These are phyloP conservation scores for Platyrinchus mystaceus DNA, from an alignment of 2,797 vertebrate species.

Conservation along the genomic window DNA sequence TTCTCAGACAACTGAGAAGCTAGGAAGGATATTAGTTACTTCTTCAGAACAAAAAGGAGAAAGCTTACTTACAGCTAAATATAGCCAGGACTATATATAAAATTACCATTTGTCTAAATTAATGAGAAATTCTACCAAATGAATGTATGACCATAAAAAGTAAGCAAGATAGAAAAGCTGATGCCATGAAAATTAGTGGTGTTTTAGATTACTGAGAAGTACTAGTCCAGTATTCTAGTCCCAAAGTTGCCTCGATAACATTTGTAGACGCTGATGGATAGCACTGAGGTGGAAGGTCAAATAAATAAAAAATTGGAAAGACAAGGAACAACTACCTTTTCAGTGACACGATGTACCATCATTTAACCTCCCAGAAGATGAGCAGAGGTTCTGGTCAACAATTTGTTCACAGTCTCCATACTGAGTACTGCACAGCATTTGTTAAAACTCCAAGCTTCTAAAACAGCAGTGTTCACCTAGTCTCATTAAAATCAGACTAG, in stretches of 20 bases:
- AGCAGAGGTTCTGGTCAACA: not conserved
- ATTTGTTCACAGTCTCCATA: not conserved
- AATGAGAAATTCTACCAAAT: not conserved
- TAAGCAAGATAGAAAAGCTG: not conserved
- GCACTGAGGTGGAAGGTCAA: not conserved
- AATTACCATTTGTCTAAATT: not conserved
- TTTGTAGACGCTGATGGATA: not conserved
- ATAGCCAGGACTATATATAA: not conserved
- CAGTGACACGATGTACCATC: not conserved
- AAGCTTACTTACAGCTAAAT: not conserved
- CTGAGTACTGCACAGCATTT: rapidly evolving
- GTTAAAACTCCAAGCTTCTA: not conserved
- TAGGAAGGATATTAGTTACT: not conserved
- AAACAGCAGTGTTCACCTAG: not conserved
- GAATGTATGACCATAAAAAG: not conserved
- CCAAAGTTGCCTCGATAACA: not conserved
- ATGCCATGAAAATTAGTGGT: not conserved
- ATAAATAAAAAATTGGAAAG: not conserved
- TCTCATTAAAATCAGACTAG: not conserved
- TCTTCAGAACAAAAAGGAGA: not conserved
- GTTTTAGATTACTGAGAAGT: not conserved
- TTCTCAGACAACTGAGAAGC: not conserved
- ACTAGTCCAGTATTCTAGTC: not conserved
- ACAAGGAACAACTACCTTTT: not conserved
- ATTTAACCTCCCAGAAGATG: not conserved